These are phyloP conservation scores for Acrobasis repandana DNA, from an alignment of 2,888 invertebrate species.

Conservation along the genomic window DNA sequence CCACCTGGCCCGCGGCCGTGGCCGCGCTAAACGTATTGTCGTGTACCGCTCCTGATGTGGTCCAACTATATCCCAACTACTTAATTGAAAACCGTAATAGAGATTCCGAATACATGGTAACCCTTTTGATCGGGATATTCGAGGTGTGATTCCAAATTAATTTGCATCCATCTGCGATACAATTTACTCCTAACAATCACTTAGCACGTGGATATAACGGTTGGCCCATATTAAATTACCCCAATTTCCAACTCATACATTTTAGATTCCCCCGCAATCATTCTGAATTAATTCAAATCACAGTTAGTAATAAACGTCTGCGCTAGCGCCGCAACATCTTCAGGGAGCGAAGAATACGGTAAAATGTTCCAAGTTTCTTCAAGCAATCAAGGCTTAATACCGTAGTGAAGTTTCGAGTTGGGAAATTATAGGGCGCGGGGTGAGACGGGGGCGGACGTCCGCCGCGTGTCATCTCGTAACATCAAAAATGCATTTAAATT, in stretches of 20 bases:
- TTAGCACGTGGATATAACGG: slow-evolving; percentile 13
- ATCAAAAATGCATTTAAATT: slow-evolving; percentile 84
- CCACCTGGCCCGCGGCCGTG: slow-evolving; percentile 38
- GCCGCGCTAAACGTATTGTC: slow-evolving; percentile 73
- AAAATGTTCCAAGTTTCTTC: slow-evolving; percentile 82
- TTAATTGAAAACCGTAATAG: slow-evolving; percentile 79
- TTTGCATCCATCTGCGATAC: slow-evolving; percentile 49
- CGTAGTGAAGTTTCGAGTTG: slow-evolving; percentile 82
- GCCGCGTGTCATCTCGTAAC: slow-evolving; percentile 83
- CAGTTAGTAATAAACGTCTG: slow-evolving; percentile 76
- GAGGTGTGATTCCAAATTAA: slow-evolving; percentile 61
- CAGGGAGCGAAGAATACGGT: slow-evolving; percentile 81
- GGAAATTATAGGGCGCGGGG: slow-evolving; percentile 79
- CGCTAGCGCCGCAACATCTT: slow-evolving; percentile 74
- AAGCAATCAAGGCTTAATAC: slow-evolving; percentile 83
- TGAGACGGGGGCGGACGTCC: slow-evolving; percentile 69
- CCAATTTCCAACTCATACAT: slow-evolving; percentile 16
- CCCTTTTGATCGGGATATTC: slow-evolving; percentile 70
- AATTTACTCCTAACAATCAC: slow-evolving; percentile 21
- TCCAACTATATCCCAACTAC: slow-evolving; percentile 74
- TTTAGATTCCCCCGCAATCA: slow-evolving; percentile 49
- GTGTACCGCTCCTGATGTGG: slow-evolving; percentile 70
- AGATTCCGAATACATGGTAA: slow-evolving; percentile 71
- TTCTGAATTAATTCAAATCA: slow-evolving; percentile 74
- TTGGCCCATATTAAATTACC: slow-evolving; percentile 22